Evolutionary conservation across 2,113 vertebrate genomes (phyloP), one percentile per base, ranked within the genome.

Genomic region (Sturnus vulgaris): DNA sequence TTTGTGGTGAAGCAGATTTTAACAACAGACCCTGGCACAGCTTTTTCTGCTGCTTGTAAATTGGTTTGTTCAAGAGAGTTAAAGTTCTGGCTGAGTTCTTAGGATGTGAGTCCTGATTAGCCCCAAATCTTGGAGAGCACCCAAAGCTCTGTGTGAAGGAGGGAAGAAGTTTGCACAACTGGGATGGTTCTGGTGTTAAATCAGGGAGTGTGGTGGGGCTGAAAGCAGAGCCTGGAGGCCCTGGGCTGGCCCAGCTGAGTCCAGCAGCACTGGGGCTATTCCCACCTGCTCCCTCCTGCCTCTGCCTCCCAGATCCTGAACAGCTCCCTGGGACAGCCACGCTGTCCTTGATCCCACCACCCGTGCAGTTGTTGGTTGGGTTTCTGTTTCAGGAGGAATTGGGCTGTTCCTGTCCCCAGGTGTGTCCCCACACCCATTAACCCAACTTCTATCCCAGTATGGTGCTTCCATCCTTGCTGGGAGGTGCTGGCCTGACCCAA

Each of bases 321-420:
- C 0, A 0, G 33, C 46, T 75, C 46, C 40, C 23, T 0, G 3
- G 40, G 39, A 39, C 15, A 12, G 11, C 55, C 40, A 33, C 10
- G 2, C 33, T 55, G 59, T 24, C 55, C 35, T 18, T 4, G 8
- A 47, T 11, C 5, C 50, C 12, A 5, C 9, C 56, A 73, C 13
- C 35, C 22, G 1, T 6, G 24, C 10, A 28, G 23, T 1, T 56
- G 16, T 35, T 79, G 71, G 27, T 18, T 80, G 5, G 15, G 24
- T 21, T 39, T 23, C 31, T 21, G 20, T 71, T 75, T 25, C 56
- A 24, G 3, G n/a, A 50, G 49, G 10, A 20, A 46, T 59, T 0
- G 1, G n/a, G 69, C 19, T 84, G 16, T 14, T 84, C 30, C 59
- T 81, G 23, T 19, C 10, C 35, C 40, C 70, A 57, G 18, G 23